These are phyloP conservation scores for Leptinotarsa defecta DNA, from an alignment of 1,140 invertebrate genomes.

Conservation along the genomic window DNA sequence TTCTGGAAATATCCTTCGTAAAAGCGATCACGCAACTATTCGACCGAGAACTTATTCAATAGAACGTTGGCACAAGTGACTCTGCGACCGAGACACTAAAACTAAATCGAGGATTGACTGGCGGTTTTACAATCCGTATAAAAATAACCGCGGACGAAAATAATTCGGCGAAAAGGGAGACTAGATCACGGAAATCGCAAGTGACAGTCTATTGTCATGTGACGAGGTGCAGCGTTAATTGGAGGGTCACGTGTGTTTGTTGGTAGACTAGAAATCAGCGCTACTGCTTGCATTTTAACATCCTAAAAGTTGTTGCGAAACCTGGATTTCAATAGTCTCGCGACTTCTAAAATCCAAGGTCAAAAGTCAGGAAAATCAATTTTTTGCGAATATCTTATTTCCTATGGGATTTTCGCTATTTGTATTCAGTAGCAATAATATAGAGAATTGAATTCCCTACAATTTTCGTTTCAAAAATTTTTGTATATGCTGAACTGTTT, in stretches of 20 bases:
- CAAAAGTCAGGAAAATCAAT: too few relatives aligned
- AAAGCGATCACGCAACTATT: slow-evolving; percentile 21
- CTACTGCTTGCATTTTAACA: too few relatives aligned
- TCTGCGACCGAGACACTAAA: slow-evolving; percentile 22
- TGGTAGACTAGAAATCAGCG: too few relatives aligned
- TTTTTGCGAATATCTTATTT: too few relatives aligned
- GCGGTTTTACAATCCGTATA: slow-evolving; percentile 36
- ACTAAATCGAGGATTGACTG: slow-evolving; percentile 33
- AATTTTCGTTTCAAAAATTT: too few relatives aligned
- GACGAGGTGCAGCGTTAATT: background rate
- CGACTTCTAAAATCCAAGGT: too few relatives aligned
- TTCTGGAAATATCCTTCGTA: slow-evolving; percentile 10
- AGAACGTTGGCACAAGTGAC: background rate
- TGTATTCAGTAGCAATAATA: too few relatives aligned
- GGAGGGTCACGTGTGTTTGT: background rate
- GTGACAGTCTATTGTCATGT: background rate
- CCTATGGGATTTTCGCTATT: too few relatives aligned
- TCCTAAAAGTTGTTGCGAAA: too few relatives aligned
- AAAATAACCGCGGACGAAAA: slow-evolving; percentile 36
- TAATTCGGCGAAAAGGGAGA: slow-evolving; percentile 13
- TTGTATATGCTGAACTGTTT: too few relatives aligned
- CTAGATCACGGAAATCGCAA: slow-evolving; percentile 11
- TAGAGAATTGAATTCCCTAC: too few relatives aligned
- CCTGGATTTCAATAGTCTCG: too few relatives aligned
- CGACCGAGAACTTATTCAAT: background rate